Conservation (phyloP, 2,113 vertebrate genomes). For the Myiozetetes cayanensis region DNA sequence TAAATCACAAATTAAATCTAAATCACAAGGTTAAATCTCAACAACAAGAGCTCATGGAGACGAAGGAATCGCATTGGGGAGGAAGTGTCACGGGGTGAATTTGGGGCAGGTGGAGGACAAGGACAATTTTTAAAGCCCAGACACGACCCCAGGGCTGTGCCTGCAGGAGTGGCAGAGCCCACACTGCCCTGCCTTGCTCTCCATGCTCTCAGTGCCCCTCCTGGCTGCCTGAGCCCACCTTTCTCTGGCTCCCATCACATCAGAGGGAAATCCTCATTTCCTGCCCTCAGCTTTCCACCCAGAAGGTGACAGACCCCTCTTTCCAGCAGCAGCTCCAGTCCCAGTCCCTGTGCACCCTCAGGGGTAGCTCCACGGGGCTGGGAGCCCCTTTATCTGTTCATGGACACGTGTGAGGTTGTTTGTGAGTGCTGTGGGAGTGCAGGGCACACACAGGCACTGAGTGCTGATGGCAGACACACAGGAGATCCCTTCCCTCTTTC, state of each 20-base stretch:
- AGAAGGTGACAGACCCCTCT: fast-evolving
- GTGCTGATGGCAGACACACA: not conserved
- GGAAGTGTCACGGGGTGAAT: not conserved
- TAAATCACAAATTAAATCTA: not conserved
- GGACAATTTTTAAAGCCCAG: not conserved
- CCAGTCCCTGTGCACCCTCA: not conserved
- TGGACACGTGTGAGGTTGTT: not conserved
- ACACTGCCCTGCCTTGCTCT: not conserved
- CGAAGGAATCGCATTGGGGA: not conserved
- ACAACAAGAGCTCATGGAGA: not conserved
- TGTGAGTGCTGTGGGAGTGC: not conserved
- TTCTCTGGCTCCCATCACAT: not conserved
- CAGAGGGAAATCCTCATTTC: not conserved
- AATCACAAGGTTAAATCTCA: not conserved
- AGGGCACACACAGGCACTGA: not conserved
- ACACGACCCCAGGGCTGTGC: not conserved
- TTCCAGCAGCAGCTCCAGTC: not conserved
- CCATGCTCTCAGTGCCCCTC: not conserved
- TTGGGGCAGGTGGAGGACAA: not conserved
- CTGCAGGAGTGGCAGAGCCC: not conserved
- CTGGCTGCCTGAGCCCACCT: not conserved
- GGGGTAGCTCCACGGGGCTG: not conserved
- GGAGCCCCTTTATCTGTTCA: fast-evolving
- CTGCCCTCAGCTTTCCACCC: fast-evolving
- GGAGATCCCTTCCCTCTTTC: not conserved